These are phyloP conservation scores for Glomeris maerens DNA, from an alignment of 1,140 invertebrate species.

Conservation along the genomic window DNA sequence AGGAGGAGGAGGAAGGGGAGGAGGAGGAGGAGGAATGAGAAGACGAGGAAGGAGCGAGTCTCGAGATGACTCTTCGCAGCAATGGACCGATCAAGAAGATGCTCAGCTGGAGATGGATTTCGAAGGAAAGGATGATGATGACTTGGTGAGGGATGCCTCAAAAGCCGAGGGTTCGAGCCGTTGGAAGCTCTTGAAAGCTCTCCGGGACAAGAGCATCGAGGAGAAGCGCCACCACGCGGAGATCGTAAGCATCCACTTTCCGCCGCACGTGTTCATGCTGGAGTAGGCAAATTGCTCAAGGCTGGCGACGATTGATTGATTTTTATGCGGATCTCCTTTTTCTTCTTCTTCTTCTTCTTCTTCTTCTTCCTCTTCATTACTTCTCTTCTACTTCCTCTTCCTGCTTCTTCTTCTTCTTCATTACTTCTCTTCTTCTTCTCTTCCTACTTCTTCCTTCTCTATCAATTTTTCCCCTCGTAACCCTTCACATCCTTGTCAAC, in stretches of 20 bases:
- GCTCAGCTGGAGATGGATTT: too few relatives aligned
- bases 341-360: conserved; percentile 17
- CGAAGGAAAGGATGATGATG: neutral
- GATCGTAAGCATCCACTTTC: conserved; percentile 8
- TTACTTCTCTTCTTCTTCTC: conserved; percentile 3
- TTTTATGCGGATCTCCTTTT: conserved; percentile 5
- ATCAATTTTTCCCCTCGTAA: too few relatives aligned
- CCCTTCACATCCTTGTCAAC: too few relatives aligned
- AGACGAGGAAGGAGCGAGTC: conserved; percentile 13
- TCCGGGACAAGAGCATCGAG: conserved; percentile 11
- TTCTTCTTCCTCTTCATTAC: conserved; percentile 11
- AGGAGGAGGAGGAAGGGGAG: conserved; percentile 7
- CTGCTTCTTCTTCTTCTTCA: conserved; percentile 10
- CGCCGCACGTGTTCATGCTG: neutral
- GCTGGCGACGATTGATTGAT: neutral
- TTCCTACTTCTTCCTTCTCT: conserved; percentile 11
- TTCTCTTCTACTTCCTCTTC: conserved; percentile 11
- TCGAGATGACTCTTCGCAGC: too few relatives aligned
- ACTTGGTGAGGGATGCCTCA: neutral
- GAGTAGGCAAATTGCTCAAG: neutral
- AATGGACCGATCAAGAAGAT: too few relatives aligned
- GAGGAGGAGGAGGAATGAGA: conserved; percentile 8
- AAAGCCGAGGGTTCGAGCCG: conserved; percentile 1
- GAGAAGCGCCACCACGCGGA: conserved; percentile 10
- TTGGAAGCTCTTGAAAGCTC: conserved; percentile 11